Conservation (phyloP, 2,113 vertebrate genomes). For the Raja brachyura region DNA sequence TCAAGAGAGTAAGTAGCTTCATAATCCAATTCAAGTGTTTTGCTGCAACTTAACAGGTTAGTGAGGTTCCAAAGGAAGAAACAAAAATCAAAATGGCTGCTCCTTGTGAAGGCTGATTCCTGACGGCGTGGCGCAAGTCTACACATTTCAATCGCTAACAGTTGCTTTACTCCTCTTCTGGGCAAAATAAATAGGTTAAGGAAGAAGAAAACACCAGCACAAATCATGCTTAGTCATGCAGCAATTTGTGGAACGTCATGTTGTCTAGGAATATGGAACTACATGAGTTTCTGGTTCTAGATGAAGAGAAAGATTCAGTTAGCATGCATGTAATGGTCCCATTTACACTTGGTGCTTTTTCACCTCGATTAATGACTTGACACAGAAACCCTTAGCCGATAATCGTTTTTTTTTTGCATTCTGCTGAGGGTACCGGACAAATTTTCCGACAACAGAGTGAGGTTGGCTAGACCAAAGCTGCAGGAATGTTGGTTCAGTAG, state of each 20-base stretch:
- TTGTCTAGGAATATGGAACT: slow-evolving; percentile 29
- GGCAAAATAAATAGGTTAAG: slow-evolving; percentile 34
- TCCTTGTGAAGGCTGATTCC: slow-evolving; percentile 20
- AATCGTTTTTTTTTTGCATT: neutral
- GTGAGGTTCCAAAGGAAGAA: slow-evolving; percentile 21
- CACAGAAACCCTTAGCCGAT: neutral
- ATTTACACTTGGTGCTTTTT: slow-evolving; percentile 29
- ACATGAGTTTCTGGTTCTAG: slow-evolving; percentile 31
- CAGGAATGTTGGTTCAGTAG: neutral
- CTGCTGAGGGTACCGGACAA: neutral
- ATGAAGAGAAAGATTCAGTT: slow-evolving; percentile 37
- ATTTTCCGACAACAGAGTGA: neutral
- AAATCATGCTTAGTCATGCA: slow-evolving; percentile 22
- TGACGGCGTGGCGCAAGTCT: neutral
- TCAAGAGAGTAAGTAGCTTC: slow-evolving; percentile 24
- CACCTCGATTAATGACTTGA: neutral
- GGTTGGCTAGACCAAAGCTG: neutral
- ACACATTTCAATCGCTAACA: slow-evolving; percentile 16
- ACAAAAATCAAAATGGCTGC: slow-evolving; percentile 11
- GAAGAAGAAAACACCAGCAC: slow-evolving; percentile 33
- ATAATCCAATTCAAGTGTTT: neutral
- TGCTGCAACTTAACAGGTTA: slow-evolving; percentile 36
- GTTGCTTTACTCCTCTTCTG: neutral
- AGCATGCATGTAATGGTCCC: slow-evolving; percentile 29
- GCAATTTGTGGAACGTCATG: neutral